Percentiles rank a stretch among this genome's conserved stretches.
Evolutionary conservation across 1,140 invertebrate species (phyloP).

Genomic region (Philopotamus ludificatus): DNA sequence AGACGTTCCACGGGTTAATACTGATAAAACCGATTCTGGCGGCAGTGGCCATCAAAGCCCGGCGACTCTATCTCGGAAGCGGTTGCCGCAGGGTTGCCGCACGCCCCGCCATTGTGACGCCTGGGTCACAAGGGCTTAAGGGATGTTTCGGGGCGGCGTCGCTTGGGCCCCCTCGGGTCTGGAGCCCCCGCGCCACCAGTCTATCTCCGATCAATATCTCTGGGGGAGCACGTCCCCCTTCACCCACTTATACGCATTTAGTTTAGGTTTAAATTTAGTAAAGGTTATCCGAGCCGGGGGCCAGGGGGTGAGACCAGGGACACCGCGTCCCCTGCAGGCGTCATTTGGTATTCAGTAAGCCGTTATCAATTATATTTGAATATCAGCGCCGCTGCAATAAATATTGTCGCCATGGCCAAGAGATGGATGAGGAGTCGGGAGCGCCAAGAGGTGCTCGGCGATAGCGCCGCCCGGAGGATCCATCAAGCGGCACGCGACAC

Average conservation of each 20-base stretch:
- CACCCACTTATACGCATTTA: slow-evolving; percentile 17
- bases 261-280: slow-evolving; percentile 29
- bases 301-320: not conserved
- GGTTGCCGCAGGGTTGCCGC: not conserved
- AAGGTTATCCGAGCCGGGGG: slow-evolving; percentile 13
- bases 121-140: not conserved
- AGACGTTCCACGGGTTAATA: no score
- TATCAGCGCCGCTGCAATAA: not conserved
- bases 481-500: no score
- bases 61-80: not conserved
- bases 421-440: no score
- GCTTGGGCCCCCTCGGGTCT: not conserved
- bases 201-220: slow-evolving; percentile 37
- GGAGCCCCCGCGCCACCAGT: not conserved
- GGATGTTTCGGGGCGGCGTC: slow-evolving; percentile 1
- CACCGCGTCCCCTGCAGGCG: slow-evolving; percentile 4
- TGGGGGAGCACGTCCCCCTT: not conserved
- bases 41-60: no score
- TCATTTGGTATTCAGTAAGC: slow-evolving; percentile 5
- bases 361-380: slow-evolving; percentile 15
- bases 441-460: no score
- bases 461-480: no score
- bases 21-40: no score
- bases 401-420: not conserved
- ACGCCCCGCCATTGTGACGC: not conserved